Conservation (phyloP, 2,113 vertebrate genomes). For the Gymnobelideus leadbeateri region DNA sequence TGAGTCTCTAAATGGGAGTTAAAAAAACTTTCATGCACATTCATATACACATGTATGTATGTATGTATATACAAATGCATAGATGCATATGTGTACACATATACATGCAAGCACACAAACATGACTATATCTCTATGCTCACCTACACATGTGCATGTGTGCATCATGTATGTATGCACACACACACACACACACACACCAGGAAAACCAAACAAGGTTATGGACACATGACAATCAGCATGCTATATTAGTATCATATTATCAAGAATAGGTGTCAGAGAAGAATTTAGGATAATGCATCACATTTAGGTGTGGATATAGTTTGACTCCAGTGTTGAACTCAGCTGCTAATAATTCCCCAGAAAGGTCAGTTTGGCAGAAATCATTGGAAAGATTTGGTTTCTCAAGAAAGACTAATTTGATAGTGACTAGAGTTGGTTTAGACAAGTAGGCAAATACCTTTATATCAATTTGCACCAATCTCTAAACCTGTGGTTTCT, state of each 20-base stretch:
- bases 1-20: conserved; percentile 59
- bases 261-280: conserved; percentile 10
- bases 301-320: neutral
- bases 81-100: neutral
- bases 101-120: neutral
- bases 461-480: neutral
- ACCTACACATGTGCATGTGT: neutral
- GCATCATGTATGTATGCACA: neutral
- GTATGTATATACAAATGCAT: too few species aligned
- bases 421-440: conserved; percentile 18
- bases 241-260: conserved; percentile 41
- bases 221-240: conserved; percentile 38
- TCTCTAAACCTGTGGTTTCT: neutral
- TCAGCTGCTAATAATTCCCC: neutral
- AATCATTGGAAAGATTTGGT: neutral
- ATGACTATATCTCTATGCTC: too few species aligned
- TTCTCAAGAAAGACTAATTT: neutral
- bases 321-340: conserved; percentile 38
- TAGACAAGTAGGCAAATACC: neutral
- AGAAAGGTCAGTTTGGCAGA: conserved; percentile 4
- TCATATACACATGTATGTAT: neutral
- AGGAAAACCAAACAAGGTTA: conserved; percentile 56
- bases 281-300: neutral
- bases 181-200: neutral
- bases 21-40: conserved; percentile 24